A percentile compares a stretch with the other conserved stretches of the same genome.
phyloP scores from a whole-genome alignment of 2,888 invertebrate species.

The Apamea monoglypha region DNA sequence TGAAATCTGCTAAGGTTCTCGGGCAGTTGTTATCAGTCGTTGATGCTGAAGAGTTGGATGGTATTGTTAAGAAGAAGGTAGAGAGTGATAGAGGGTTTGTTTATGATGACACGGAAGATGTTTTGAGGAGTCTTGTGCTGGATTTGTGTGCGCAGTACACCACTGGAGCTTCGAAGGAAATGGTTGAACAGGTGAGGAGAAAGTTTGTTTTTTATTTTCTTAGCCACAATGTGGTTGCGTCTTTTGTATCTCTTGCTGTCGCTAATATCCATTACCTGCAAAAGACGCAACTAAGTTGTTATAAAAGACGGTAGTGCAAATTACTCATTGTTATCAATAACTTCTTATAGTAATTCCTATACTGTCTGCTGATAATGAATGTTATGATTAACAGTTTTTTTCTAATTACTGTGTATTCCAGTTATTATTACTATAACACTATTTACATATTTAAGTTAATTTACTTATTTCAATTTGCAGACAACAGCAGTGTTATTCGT shows the following conservation, averaged over 20 bases:
- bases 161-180: constrained; percentile 92
- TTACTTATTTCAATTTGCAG: constrained; percentile 75
- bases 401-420: not conserved
- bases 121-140: constrained; percentile 92
- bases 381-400: too few species aligned
- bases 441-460: not conserved
- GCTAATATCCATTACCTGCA: not conserved
- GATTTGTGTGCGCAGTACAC: constrained; percentile 94
- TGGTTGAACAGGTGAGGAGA: constrained; percentile 92
- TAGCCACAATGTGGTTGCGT: too few species aligned
- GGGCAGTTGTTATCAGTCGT: constrained; percentile 92
- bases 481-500: constrained; percentile 85
- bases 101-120: constrained; percentile 91
- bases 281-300: not conserved
- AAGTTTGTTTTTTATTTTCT: too few species aligned
- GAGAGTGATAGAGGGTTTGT: constrained; percentile 90
- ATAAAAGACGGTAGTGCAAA: not conserved
- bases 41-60: constrained; percentile 91
- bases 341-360: too few species aligned
- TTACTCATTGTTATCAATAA: too few species aligned
- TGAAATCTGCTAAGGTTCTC: constrained; percentile 94
- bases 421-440: not conserved
- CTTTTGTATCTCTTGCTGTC: too few species aligned
- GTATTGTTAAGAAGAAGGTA: constrained; percentile 80
- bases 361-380: too few species aligned